These are phyloP conservation scores for Otocyon megalotis DNA, from an alignment of 2,113 vertebrate genomes.

Conservation along the genomic window DNA sequence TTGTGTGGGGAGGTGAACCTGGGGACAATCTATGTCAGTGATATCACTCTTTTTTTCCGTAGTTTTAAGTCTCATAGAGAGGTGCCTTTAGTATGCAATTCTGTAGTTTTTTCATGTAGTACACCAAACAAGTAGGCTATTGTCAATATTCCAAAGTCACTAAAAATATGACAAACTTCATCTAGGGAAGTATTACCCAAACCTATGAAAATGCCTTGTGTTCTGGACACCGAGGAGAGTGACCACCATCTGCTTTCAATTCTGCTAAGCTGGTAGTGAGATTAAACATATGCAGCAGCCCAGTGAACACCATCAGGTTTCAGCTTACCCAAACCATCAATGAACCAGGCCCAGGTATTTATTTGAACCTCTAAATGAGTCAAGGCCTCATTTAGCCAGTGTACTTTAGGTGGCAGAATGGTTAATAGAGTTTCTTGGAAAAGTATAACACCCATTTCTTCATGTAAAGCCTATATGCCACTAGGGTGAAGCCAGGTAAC, in stretches of 20 bases:
- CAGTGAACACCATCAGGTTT: background rate
- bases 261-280: background rate
- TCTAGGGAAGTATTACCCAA: background rate
- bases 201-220: background rate
- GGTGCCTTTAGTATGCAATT: background rate
- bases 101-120: background rate
- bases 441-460: background rate
- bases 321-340: background rate
- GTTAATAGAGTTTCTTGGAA: background rate
- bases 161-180: background rate
- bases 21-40: background rate
- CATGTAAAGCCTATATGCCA: background rate
- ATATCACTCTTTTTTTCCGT: background rate
- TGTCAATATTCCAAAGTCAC: background rate
- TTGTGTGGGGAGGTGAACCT: background rate
- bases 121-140: background rate
- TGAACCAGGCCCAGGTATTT: background rate
- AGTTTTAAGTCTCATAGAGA: background rate
- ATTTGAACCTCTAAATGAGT: background rate
- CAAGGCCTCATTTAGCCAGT: background rate
- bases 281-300: background rate
- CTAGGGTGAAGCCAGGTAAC: background rate
- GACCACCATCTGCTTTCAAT: background rate
- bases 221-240: background rate
- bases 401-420: background rate